phyloP scores from a whole-genome alignment of 1,140 invertebrate genomes.

The Drosophila lini region DNA sequence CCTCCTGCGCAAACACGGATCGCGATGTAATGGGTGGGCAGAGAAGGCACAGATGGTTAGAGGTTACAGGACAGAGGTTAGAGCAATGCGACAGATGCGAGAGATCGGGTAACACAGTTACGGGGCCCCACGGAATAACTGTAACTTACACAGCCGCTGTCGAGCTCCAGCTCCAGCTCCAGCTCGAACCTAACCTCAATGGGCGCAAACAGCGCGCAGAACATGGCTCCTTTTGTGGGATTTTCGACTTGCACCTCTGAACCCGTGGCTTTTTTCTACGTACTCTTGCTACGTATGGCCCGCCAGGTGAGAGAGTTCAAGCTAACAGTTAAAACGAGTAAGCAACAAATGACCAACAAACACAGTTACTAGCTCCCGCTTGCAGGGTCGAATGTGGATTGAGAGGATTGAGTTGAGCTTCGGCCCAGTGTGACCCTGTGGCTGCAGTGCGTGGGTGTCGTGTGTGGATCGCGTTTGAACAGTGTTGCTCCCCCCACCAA shows the following conservation, averaged over 20 bases:
- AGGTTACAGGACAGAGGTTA: slow-evolving; percentile 3
- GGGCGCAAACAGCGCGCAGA: slow-evolving; percentile 23
- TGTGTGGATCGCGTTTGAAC: slow-evolving; percentile 1
- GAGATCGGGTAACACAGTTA: not conserved
- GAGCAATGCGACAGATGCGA: slow-evolving; percentile 5
- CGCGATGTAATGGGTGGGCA: slow-evolving; percentile 20
- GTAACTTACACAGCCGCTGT: slow-evolving; percentile 29
- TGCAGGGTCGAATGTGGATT: not conserved
- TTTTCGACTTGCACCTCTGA: slow-evolving; percentile 1
- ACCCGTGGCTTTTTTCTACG: slow-evolving; percentile 2
- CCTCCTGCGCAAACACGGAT: slow-evolving; percentile 87
- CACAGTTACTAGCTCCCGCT: slow-evolving; percentile 7
- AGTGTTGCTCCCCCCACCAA: slow-evolving; percentile 6
- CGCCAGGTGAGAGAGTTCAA: not conserved
- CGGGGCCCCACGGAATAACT: slow-evolving; percentile 10
- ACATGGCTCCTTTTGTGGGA: slow-evolving; percentile 7
- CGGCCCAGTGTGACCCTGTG: not conserved
- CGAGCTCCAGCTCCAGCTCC: slow-evolving; percentile 16
- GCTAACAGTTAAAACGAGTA: slow-evolving; percentile 23
- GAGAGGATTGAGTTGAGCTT: not conserved
- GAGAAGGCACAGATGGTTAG: slow-evolving; percentile 52
- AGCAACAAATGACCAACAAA: slow-evolving; percentile 14
- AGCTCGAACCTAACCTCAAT: slow-evolving; percentile 37
- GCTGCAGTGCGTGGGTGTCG: slow-evolving; percentile 3
- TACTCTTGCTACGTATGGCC: slow-evolving; percentile 15